Percentiles rank a stretch among this genome's conserved stretches.
Conservation (phyloP, 2,113 vertebrate species). For the Athene noctua region DNA sequence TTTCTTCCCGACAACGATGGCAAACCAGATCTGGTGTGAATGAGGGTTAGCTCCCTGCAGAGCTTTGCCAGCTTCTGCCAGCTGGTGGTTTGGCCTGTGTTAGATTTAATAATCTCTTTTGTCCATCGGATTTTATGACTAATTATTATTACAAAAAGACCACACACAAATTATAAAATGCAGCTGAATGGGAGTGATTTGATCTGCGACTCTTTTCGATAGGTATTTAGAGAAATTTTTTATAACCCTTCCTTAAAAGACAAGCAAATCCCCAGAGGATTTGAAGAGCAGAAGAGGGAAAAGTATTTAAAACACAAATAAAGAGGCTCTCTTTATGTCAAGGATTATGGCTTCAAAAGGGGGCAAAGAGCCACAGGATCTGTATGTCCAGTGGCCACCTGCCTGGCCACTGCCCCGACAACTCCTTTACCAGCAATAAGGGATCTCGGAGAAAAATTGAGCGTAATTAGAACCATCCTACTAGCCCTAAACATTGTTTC, state of each 20-base stretch:
- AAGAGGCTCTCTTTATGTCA: neutral
- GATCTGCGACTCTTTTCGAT: neutral
- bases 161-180: neutral
- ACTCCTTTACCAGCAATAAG: neutral
- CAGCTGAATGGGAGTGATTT: neutral
- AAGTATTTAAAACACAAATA: neutral
- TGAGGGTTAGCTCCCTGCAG: neutral
- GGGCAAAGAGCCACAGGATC: neutral
- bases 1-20: fast-evolving
- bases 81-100: neutral
- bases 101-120: neutral
- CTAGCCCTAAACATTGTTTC: neutral
- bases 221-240: neutral
- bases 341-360: neutral
- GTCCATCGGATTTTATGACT: neutral
- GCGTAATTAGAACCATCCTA: neutral
- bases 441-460: neutral
- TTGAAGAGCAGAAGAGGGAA: neutral
- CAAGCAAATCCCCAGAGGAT: neutral
- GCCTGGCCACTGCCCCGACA: neutral
- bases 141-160: neutral
- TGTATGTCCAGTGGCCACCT: neutral
- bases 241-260: neutral
- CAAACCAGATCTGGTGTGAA: neutral
- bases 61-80: neutral